phyloP scores from a whole-genome alignment of 2,797 vertebrate species.

The Phaenicophaeus curvirostris region DNA sequence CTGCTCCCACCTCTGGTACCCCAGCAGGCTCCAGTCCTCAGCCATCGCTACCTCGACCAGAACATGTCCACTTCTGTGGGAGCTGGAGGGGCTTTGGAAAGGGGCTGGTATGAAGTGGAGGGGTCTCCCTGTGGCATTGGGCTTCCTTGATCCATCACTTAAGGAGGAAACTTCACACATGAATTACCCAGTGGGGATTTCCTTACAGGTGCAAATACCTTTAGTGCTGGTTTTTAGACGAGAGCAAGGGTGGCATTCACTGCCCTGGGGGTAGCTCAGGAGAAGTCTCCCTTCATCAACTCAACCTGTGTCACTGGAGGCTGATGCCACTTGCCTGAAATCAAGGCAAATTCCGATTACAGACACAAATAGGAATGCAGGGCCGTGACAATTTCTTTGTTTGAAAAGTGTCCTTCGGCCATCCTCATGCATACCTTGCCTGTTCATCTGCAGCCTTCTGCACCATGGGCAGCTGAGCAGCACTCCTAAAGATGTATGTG shows the following conservation, averaged over 20 bases:
- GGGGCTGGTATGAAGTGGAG: rapidly evolving
- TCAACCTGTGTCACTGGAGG: not conserved
- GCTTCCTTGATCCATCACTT: rapidly evolving
- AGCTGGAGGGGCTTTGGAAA: not conserved
- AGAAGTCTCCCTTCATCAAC: not conserved
- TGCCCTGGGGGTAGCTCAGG: not conserved
- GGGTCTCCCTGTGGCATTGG: not conserved
- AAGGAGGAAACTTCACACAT: not conserved
- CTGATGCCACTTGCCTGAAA: not conserved
- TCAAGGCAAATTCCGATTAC: not conserved
- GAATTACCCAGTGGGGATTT: not conserved
- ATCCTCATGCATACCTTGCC: not conserved
- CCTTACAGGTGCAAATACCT: not conserved
- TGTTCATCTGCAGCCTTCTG: not conserved
- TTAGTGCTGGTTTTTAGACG: not conserved
- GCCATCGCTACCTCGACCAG: not conserved
- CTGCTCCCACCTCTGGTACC: not conserved
- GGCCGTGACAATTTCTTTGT: not conserved
- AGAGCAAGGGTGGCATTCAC: not conserved
- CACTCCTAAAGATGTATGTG: not conserved
- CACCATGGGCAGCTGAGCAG: rapidly evolving
- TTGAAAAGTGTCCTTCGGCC: not conserved
- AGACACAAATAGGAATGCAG: rapidly evolving
- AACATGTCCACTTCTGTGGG: not conserved
- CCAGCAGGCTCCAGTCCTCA: not conserved